Conservation (phyloP, 2,113 vertebrate genomes). For the Xiphophorus couchianus region DNA sequence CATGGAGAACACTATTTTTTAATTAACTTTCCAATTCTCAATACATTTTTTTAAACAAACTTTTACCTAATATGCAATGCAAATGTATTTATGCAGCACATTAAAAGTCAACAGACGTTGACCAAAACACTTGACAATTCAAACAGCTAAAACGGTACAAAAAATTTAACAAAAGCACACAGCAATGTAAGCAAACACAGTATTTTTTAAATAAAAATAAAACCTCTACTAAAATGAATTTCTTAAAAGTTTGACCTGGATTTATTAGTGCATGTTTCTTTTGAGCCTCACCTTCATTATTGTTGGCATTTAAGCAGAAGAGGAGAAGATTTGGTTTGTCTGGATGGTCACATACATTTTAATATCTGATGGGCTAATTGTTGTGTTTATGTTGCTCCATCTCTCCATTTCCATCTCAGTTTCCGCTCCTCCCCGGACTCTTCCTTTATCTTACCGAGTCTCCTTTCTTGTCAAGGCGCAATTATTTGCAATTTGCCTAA, state of each 20-base stretch:
- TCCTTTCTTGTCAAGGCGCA: conserved; percentile 95
- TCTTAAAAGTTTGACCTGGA: not conserved
- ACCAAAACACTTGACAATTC: not conserved
- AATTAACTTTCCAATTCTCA: not conserved
- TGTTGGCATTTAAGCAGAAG: not conserved
- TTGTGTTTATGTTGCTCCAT: conserved; percentile 97
- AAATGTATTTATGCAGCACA: not conserved
- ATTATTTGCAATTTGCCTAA: conserved; percentile 99
- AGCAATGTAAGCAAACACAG: too few relatives aligned
- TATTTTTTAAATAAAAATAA: not conserved
- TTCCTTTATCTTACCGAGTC: conserved; percentile 85
- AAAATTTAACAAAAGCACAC: not conserved
- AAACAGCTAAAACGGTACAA: not conserved
- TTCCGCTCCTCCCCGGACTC: conserved; percentile 83
- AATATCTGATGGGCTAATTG: conserved; percentile 91
- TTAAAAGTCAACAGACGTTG: not conserved
- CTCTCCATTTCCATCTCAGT: conserved; percentile 87
- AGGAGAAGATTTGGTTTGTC: conserved; percentile 59
- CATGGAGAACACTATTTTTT: not conserved
- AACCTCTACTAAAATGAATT: not conserved
- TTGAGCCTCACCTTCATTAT: not conserved
- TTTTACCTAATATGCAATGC: not conserved
- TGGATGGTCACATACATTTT: conserved; percentile 88
- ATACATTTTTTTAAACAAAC: too few relatives aligned
- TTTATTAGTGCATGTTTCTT: not conserved